Evolutionary conservation across 2,797 vertebrate species (phyloP), one percentile per base, ranked within the genome.

Genomic region (Argyrosomus regius): DNA sequence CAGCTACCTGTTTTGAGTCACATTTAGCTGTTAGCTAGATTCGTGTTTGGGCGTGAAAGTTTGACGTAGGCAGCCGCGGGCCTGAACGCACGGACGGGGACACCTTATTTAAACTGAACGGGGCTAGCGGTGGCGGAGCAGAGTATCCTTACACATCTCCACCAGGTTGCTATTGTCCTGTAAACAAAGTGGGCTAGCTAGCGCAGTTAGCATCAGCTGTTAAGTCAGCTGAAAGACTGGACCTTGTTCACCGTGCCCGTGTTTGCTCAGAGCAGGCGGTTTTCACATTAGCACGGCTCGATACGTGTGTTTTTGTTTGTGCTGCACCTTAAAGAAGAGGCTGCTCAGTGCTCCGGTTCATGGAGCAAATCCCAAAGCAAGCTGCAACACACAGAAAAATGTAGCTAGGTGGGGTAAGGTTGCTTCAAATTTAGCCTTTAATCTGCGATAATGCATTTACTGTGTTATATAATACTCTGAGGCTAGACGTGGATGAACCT

Each of bases 171-270:
- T 62, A 87, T 92, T 90, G 89, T 93, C 90, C 78, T 86, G 88
- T 91, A 90, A 91, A 92, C 93, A 92, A 88, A 80, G 89, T 90
- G 60, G 35, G 90, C 84, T 90, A 89, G 90, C 81, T 88, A 88
- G 85, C 85, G 8, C 18, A 6, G 63, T 78, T 89, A 91, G 91
- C 91, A 61, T 71, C 83, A 81, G 81, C 69, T 84, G 86, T 69
- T 13, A 18, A 20, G 52, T 66, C 83, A 59, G 66, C 54, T 63
- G 77, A 26, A 11, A 11, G 24, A n/a, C 50, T 81, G 89, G 58
- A 91, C 73, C 81, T 81, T 80, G 72, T 46, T 65, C 70, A 4
- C 31, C 9, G 71, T 45, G 73, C 2, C 5, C 20, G 70, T 59
- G 61, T 74, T 78, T 78, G 72, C 57, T 65, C n/a, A 57, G 28